Base-by-base conservation (phyloP, 2,113 vertebrate genomes). In the Sula dactylatra region DNA sequence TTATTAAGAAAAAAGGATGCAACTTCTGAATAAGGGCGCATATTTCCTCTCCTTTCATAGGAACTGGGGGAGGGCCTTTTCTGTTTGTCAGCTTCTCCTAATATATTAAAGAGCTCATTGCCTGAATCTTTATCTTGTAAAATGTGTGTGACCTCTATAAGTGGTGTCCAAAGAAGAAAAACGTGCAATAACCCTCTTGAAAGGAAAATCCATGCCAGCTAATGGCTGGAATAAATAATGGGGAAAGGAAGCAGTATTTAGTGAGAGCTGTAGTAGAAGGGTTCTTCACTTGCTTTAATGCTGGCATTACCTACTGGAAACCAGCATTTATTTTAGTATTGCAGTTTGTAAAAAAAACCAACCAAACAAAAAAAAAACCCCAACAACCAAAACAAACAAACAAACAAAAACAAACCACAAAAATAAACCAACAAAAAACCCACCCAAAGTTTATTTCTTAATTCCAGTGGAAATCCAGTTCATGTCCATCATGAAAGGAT, bases 1-100 rank as follows among this genome's bases (percentile, higher is more conserved):
- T 98, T 98, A 98, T 98, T 98, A 97, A 97, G 98, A 96, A 94
- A 97, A 94, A 95, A 93, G 66, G 90, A 97, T 97, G 97, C 97
- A 96, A 97, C 94, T 98, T 94, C 69, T 98, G 96, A 98, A 98
- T 97, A 96, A 96, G 82, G 86, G 85, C 88, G 56, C 95, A 73
- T 91, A 95, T 92, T 97, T 91, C 93, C 89, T 97, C 87, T 96
- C 93, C 74, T 95, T 97, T 95, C 90, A 84, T 31, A 84, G 82
- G 93, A 92, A 44, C 95, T 96, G 94, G 94, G 96, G 97, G 93
- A 97, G 96, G 96, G 77, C 85, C 74, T 86, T 91, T 77, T 91
- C 81, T 82, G 71, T 94, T 96, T 97, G 85, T 73, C 59, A 79
- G 88, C 84, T 96, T 96, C 93, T 94, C 82, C 64, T 92, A 40